phyloP scores from a whole-genome alignment of 2,888 invertebrate species.

The Matsumyia berberina region DNA sequence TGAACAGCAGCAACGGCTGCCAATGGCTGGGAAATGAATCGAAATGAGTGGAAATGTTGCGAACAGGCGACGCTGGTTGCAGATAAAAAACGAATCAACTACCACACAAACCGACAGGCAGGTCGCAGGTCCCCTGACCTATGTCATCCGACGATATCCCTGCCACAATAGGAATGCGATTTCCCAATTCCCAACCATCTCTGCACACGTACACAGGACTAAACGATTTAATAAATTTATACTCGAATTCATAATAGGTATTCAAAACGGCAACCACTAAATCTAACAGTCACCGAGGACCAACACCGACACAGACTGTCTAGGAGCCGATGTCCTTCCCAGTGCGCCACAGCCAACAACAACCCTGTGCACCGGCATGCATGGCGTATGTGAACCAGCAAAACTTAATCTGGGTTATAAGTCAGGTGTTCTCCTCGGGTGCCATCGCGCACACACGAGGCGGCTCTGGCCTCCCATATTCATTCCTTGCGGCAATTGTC shows the following conservation, averaged over 20 bases:
- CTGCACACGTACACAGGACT: constrained; percentile 28
- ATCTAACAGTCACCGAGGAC: constrained; percentile 14
- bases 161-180: constrained; percentile 33
- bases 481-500: constrained; percentile 37
- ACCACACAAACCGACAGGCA: constrained; percentile 10
- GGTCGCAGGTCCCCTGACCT: constrained; percentile 50
- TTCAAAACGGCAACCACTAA: constrained; percentile 47
- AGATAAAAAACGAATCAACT: constrained; percentile 41
- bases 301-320: constrained; percentile 40
- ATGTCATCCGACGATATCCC: constrained; percentile 45
- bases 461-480: constrained; percentile 11
- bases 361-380: constrained; percentile 41
- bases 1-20: constrained; percentile 20
- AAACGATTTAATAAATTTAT: constrained; percentile 73
- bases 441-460: constrained; percentile 10
- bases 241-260: constrained; percentile 65
- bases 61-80: constrained; percentile 13
- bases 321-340: constrained; percentile 36
- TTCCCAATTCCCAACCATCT: constrained; percentile 46
- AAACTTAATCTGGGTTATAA: constrained; percentile 58
- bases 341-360: constrained; percentile 8
- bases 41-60: constrained; percentile 9
- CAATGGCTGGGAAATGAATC: constrained; percentile 47
- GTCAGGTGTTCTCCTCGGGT: constrained; percentile 62
- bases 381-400: constrained; percentile 62